Base-by-base conservation (phyloP, 2,113 vertebrate genomes). In the Pluvialis apricaria region DNA sequence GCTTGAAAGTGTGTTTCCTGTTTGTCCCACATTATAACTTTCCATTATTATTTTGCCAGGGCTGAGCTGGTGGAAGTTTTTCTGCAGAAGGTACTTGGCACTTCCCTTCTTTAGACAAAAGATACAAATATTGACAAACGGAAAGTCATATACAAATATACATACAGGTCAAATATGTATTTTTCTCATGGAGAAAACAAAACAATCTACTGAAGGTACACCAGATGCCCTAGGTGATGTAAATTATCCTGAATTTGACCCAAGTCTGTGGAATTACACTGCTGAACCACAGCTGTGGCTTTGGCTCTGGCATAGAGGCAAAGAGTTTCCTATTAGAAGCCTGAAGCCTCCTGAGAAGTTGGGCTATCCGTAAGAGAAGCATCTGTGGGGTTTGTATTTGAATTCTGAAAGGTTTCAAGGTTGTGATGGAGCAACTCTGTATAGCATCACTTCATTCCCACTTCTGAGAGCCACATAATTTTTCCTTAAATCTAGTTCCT, bases 1-100 rank as follows among this genome's bases (percentile, higher is more conserved):
- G 84, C 80, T 86, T 72, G 76, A 90, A 97, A 97, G 61, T 75
- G 11, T 91, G 62, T 85, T 94, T 95, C 42, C 77, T 90, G 49
- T 76, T 80, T 92, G 40, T 94, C 86, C 70, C 62, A 65, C 55
- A 15, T 55, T 86, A 9, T 49, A 90, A 87, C 15, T 88, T 97
- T 65, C 36, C 66, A 38, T 92, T 91, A 42, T 93, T 91, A 82
- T 60, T 90, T 96, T 94, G 40, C 55, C 26, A 85, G 36, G 47
- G 38, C 29, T 49, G 82, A 80, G 68, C 47, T 80, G 31, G 44
- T 80, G 19, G 42, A 82, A 66, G 77, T 19, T 92, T 87, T 96
- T 77, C 54, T 84, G 78, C 15, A 38, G 60, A 38, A 85, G 57
- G 40, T 52, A 52, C 24, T 75, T 47, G 15, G 15, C 10, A 32